phyloP scores from a whole-genome alignment of 2,113 vertebrate genomes.

The Cololabis saira region DNA sequence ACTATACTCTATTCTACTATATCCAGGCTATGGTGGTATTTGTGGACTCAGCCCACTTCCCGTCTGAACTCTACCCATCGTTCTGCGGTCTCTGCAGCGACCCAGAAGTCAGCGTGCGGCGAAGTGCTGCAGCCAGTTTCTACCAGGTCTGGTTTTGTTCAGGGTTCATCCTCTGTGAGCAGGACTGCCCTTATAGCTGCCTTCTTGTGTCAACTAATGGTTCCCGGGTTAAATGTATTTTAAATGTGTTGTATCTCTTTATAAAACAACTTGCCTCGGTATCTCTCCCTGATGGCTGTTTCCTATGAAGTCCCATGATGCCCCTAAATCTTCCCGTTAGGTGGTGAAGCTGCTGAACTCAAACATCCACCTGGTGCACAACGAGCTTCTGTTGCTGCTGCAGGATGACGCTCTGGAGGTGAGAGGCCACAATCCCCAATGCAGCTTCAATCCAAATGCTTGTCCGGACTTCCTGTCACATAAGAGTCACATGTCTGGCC shows the following conservation, averaged over 20 bases:
- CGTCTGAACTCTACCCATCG: conserved; percentile 90
- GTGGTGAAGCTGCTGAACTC: conserved; percentile 92
- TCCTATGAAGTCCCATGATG: conserved; percentile 1
- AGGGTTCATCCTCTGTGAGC: too few relatives aligned
- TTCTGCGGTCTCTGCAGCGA: conserved; percentile 94
- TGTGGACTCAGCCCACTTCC: conserved; percentile 90
- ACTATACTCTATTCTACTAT: background rate
- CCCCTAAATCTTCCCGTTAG: conserved; percentile 71
- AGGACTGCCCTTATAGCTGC: too few relatives aligned
- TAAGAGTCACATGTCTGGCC: too few relatives aligned
- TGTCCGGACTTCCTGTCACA: too few relatives aligned
- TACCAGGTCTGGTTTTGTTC: conserved; percentile 84
- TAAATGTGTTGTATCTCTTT: too few relatives aligned
- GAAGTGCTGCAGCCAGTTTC: conserved; percentile 90
- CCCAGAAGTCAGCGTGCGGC: conserved; percentile 90
- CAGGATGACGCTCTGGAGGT: conserved; percentile 96
- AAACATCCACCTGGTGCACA: conserved; percentile 89
- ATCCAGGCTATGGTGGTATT: conserved; percentile 92
- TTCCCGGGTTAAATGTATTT: too few relatives aligned
- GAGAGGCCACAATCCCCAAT: conserved; percentile 38
- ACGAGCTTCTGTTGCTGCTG: conserved; percentile 89
- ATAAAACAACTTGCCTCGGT: too few relatives aligned
- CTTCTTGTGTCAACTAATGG: too few relatives aligned
- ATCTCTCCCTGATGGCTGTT: too few relatives aligned
- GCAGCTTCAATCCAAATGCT: too few relatives aligned